Base-by-base conservation (phyloP, 2,113 vertebrate genomes). In the Bufo bufo region DNA sequence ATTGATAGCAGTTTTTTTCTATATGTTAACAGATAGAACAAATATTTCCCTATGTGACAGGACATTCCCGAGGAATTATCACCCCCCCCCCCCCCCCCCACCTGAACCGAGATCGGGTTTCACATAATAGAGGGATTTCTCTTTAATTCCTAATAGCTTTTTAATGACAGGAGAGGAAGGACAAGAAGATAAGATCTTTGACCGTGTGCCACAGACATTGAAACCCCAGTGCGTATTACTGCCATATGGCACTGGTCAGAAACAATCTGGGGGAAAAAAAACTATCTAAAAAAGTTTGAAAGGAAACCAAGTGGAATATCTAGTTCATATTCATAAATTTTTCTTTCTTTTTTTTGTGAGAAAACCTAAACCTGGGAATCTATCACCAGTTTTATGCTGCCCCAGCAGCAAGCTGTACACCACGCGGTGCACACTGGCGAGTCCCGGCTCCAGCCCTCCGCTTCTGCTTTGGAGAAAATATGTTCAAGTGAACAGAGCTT, bases 1-100 rank as follows among this genome's bases (percentile, higher is more conserved):
- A 9, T n/a, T 43, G 11, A 33, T 56, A 0, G 78, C 14, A 17
- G 65, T 19, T 71, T 71, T 86, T 59, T 11, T 61, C 12, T 85
- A 52, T 81, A n/a, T 82, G 86, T 58, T 49, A 82, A 82, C 78
- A 74, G 61, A 66, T 58, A 33, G 1, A 50, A 50, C 10, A 54
- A 61, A 19, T 56, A 23, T 69, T 82, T 87, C 43, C 72, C 33
- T 66, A 56, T 66, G 20, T 77, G 59, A 88, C n/a, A 9, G 23
- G 87, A 88, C 81, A 84, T 88, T 84, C 87, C 86, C 23, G 10
- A 33, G 79, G 86, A 88, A 63, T 88, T 88, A 82, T 65, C 79
- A 19, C 47, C 87, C 71, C 50, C 52, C 12, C 47, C 87, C 71
- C 50, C 52, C 12, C 20, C 47, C 71, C 0, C 33, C 33, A 33